Evolutionary conservation across 2,888 invertebrate species (phyloP).

Genomic region (Aphrophora alni): DNA sequence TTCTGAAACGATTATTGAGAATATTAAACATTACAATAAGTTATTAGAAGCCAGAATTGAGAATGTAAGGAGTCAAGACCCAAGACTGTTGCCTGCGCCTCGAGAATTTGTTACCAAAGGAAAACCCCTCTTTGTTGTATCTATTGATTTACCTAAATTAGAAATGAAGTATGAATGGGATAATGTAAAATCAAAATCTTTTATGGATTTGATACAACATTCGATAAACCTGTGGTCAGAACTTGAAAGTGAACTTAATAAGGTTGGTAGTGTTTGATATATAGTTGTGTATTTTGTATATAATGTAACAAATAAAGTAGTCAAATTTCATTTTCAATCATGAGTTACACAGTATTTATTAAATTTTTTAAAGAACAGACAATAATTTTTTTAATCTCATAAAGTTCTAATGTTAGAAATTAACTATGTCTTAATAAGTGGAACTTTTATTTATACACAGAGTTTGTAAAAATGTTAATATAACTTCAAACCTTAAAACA

Average conservation of each 20-base stretch:
- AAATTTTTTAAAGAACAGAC: too few species aligned
- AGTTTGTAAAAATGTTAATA: too few species aligned
- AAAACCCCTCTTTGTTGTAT: background rate
- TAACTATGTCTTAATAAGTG: too few species aligned
- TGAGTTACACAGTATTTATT: too few species aligned
- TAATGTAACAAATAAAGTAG: too few species aligned
- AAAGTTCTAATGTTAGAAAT: too few species aligned
- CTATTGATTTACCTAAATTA: background rate
- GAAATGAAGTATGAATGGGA: background rate
- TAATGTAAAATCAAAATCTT: background rate
- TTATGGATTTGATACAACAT: background rate
- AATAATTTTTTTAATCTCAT: too few species aligned
- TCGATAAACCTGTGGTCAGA: background rate
- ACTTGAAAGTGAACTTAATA: background rate
- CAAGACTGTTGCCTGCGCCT: background rate
- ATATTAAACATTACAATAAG: background rate
- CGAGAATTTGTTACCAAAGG: background rate
- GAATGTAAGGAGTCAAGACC: background rate
- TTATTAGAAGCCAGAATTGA: background rate
- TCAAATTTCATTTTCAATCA: too few species aligned
- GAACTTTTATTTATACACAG: too few species aligned
- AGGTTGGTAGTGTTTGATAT: background rate
- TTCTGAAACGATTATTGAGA: background rate
- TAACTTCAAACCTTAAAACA: too few species aligned
- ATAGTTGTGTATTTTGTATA: too few species aligned